These are phyloP conservation scores for Oryzias dopingdopingensis DNA, from an alignment of 2,797 vertebrate species.

Conservation along the genomic window DNA sequence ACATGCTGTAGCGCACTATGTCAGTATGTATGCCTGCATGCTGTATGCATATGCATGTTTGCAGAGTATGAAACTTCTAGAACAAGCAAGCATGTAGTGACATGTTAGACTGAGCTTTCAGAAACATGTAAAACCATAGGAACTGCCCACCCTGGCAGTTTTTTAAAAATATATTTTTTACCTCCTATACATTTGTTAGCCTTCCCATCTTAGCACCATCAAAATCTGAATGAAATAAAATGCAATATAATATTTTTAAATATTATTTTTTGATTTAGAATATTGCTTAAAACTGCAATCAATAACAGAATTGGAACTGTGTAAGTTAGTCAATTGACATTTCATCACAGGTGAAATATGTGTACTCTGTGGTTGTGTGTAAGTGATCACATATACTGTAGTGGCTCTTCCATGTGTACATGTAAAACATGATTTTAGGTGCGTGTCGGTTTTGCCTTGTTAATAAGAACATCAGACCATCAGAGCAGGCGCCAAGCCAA, in stretches of 20 bases:
- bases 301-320: no score
- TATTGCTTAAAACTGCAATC: no score
- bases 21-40: constrained; percentile 1
- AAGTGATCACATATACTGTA: constrained; percentile 32
- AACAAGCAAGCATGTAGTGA: constrained; percentile 62
- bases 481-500: constrained; percentile 55
- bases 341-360: constrained; percentile 17
- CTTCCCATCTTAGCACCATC: no score
- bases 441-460: constrained; percentile 36
- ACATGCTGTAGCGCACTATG: constrained; percentile 11
- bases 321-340: constrained; percentile 9
- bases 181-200: no score
- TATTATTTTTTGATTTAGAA: no score
- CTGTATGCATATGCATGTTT: constrained; percentile 18
- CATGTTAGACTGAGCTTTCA: constrained; percentile 60
- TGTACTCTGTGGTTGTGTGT: constrained; percentile 20
- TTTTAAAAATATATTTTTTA: no score
- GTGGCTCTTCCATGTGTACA: constrained; percentile 22
- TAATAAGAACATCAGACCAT: constrained; percentile 67
- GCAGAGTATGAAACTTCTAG: constrained; percentile 45
- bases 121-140: constrained; percentile 69
- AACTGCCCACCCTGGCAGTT: constrained; percentile 51
- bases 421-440: constrained; percentile 30
- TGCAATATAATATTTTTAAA: no score
- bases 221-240: no score